A percentile compares a stretch with the other conserved stretches of the same genome.
Evolutionary conservation across 1,140 invertebrate genomes (phyloP).

Genomic region (Thereuonema tuberculata): DNA sequence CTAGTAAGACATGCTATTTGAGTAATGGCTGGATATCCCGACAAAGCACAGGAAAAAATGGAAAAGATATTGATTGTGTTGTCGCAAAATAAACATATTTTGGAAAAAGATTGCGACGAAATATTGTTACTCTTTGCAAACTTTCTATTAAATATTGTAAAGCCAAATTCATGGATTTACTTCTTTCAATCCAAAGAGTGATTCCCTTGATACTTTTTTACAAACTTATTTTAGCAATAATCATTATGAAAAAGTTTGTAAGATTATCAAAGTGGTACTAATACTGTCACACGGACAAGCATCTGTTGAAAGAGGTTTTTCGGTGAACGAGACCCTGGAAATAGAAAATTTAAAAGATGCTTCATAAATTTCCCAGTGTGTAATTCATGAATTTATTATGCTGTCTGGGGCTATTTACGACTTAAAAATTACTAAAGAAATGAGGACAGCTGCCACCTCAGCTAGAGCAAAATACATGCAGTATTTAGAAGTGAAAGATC

Average conservation of each 20-base stretch:
- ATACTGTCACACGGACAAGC: neutral
- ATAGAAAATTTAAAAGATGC: neutral
- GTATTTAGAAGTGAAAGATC: neutral
- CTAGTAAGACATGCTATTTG: neutral
- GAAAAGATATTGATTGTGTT: neutral
- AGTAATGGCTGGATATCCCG: neutral
- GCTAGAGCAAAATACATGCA: neutral
- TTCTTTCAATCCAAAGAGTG: neutral
- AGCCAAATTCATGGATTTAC: neutral
- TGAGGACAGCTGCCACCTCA: neutral
- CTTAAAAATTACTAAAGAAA: neutral
- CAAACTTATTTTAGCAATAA: neutral
- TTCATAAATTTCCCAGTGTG: neutral
- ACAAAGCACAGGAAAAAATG: neutral
- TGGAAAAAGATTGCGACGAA: neutral
- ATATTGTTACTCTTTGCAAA: neutral
- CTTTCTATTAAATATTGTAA: neutral
- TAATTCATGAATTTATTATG: neutral
- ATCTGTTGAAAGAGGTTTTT: neutral
- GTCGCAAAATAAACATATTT: neutral
- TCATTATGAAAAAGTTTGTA: neutral
- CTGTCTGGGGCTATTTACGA: neutral
- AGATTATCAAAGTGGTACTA: neutral
- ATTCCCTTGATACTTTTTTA: neutral
- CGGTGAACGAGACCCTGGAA: neutral